These are phyloP conservation scores for Apantesis nais DNA, from an alignment of 2,888 invertebrate species.

Conservation along the genomic window DNA sequence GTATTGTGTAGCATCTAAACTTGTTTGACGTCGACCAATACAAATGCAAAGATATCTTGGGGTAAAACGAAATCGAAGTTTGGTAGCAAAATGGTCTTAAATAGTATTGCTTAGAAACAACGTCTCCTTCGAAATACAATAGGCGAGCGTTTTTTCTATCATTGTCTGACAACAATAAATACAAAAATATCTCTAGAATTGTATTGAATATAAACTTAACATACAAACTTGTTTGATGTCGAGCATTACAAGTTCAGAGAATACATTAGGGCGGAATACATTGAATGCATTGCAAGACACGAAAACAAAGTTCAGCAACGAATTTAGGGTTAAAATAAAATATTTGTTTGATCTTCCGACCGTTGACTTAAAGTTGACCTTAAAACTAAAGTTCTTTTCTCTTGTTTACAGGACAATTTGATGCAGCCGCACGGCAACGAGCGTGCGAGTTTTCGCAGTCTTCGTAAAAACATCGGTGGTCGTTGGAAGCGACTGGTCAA, in stretches of 20 bases:
- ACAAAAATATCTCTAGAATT: slow-evolving; percentile 62
- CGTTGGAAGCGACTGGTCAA: slow-evolving; percentile 94
- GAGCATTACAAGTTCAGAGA: slow-evolving; percentile 60
- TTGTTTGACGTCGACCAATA: slow-evolving; percentile 55
- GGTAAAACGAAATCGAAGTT: slow-evolving; percentile 59
- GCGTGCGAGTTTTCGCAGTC: slow-evolving; percentile 92
- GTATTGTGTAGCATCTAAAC: slow-evolving; percentile 70
- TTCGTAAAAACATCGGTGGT: slow-evolving; percentile 94
- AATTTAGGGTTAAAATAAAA: slow-evolving; percentile 64
- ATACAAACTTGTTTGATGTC: slow-evolving; percentile 59
- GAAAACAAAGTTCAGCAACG: slow-evolving; percentile 61
- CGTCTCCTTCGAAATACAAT: slow-evolving; percentile 49
- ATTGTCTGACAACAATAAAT: slow-evolving; percentile 61
- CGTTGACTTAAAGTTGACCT: slow-evolving; percentile 37
- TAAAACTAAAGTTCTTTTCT: slow-evolving; percentile 55
- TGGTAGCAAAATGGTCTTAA: slow-evolving; percentile 56
- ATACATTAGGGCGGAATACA: slow-evolving; percentile 65
- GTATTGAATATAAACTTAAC: slow-evolving; percentile 74
- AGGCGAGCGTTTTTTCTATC: slow-evolving; percentile 56
- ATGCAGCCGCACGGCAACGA: slow-evolving; percentile 90
- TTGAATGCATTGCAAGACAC: slow-evolving; percentile 30
- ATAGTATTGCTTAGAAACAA: slow-evolving; percentile 26
- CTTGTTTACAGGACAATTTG: slow-evolving; percentile 90
- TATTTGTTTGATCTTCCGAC: slow-evolving; percentile 48
- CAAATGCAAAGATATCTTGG: slow-evolving; percentile 66